These are phyloP conservation scores for Leptobrachium ailaonicum DNA, from an alignment of 2,113 vertebrate species.

Conservation along the genomic window DNA sequence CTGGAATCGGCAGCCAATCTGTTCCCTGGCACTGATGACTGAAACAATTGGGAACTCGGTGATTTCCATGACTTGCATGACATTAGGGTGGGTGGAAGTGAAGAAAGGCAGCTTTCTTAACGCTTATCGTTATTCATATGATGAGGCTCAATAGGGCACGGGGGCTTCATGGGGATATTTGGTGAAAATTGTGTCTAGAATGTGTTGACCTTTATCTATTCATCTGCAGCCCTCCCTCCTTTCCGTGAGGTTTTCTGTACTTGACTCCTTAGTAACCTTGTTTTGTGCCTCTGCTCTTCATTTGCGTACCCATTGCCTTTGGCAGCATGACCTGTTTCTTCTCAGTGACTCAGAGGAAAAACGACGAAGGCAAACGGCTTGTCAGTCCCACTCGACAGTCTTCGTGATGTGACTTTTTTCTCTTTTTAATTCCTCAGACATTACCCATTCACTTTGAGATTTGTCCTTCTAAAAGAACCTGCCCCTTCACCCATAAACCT, in stretches of 20 bases:
- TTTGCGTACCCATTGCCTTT: conserved; percentile 51
- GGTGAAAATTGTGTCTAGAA: conserved; percentile 59
- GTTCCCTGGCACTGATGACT: conserved; percentile 52
- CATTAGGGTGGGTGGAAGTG: conserved; percentile 62
- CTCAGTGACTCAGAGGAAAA: conserved; percentile 47
- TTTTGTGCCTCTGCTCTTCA: conserved; percentile 58
- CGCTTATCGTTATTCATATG: conserved; percentile 56
- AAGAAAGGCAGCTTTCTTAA: conserved; percentile 66
- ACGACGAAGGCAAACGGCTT: conserved; percentile 46
- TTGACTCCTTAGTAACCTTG: conserved; percentile 58
- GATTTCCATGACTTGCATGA: conserved; percentile 67
- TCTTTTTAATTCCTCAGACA: no score
- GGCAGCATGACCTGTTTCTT: conserved; percentile 51
- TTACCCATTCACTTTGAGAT: no score
- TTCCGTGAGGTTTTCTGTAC: conserved; percentile 59
- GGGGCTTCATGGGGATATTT: conserved; percentile 62
- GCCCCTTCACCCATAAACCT: neutral
- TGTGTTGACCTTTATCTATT: conserved; percentile 64
- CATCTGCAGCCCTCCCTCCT: conserved; percentile 62
- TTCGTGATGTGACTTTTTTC: neutral
- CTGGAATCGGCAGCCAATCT: neutral
- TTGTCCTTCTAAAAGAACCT: neutral
- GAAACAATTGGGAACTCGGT: conserved; percentile 53
- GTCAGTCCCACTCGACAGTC: conserved; percentile 21
- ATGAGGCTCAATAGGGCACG: conserved; percentile 50